Evolutionary conservation across 2,113 vertebrate genomes (phyloP).

Genomic region (Holacanthus passer): DNA sequence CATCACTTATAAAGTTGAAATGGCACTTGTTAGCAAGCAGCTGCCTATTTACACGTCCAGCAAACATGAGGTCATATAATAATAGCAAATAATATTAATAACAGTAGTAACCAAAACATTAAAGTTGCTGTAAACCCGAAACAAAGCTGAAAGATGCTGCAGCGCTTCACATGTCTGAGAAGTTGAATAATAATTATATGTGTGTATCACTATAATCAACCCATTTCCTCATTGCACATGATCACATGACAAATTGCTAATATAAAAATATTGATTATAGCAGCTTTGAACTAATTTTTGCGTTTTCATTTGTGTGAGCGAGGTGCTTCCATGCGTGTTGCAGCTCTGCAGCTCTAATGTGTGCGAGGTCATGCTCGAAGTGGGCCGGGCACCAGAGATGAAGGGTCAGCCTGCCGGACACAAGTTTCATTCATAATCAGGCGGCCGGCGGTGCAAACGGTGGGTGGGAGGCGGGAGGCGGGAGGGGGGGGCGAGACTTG

Average conservation of each 20-base stretch:
- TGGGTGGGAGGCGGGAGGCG: too few relatives aligned
- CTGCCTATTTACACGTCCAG: neutral
- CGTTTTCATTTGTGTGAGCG: neutral
- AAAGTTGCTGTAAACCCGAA: neutral
- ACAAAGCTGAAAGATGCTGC: neutral
- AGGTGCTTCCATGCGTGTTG: neutral
- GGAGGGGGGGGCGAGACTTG: conserved; percentile 45
- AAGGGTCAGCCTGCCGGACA: conserved; percentile 41
- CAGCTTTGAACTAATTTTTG: neutral
- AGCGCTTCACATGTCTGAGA: neutral
- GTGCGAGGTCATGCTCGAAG: neutral
- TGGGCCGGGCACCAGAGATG: conserved; percentile 3
- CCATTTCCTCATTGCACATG: too few relatives aligned
- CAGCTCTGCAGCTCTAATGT: neutral
- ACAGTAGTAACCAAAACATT: neutral
- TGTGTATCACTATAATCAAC: too few relatives aligned
- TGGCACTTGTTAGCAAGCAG: neutral
- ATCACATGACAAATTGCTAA: neutral
- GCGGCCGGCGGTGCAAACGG: neutral
- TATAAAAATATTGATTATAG: neutral
- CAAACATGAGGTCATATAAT: neutral
- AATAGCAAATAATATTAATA: neutral
- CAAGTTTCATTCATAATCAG: conserved; percentile 69
- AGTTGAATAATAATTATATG: neutral
- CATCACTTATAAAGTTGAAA: neutral